phyloP scores from a whole-genome alignment of 2,113 vertebrate species.

The Acinonyx jubatus region DNA sequence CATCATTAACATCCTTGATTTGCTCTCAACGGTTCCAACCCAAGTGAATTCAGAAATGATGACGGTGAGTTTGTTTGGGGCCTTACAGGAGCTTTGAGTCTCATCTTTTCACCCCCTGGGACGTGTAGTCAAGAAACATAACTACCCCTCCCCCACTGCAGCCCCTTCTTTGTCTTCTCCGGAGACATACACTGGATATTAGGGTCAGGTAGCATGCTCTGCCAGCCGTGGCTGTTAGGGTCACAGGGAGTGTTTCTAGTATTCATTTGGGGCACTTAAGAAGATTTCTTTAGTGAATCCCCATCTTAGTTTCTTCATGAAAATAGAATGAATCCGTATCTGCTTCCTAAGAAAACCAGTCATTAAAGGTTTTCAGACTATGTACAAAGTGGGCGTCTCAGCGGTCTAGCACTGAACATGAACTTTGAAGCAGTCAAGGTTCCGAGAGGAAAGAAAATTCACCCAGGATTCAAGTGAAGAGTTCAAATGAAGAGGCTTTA shows the following conservation, averaged over 20 bases:
- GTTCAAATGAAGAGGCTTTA: neutral
- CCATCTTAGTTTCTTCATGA: neutral
- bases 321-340: neutral
- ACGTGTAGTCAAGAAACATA: neutral
- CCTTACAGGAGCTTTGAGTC: neutral
- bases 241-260: neutral
- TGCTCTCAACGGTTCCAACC: slow-evolving; percentile 78
- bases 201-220: neutral
- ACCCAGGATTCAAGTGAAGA: neutral
- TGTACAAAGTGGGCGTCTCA: neutral
- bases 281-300: neutral
- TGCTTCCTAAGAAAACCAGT: neutral
- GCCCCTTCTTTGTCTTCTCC: neutral
- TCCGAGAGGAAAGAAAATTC: neutral
- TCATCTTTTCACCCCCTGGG: neutral
- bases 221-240: neutral
- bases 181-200: neutral
- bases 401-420: neutral
- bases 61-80: slow-evolving; percentile 74
- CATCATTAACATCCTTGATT: slow-evolving; percentile 77
- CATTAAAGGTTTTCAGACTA: neutral
- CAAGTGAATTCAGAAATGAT: slow-evolving; percentile 64
- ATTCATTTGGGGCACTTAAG: neutral
- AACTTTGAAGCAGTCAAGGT: neutral
- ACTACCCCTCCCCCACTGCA: neutral